These are phyloP conservation scores for Periphyllus acericola DNA, from an alignment of 2,888 invertebrate genomes.

Conservation along the genomic window DNA sequence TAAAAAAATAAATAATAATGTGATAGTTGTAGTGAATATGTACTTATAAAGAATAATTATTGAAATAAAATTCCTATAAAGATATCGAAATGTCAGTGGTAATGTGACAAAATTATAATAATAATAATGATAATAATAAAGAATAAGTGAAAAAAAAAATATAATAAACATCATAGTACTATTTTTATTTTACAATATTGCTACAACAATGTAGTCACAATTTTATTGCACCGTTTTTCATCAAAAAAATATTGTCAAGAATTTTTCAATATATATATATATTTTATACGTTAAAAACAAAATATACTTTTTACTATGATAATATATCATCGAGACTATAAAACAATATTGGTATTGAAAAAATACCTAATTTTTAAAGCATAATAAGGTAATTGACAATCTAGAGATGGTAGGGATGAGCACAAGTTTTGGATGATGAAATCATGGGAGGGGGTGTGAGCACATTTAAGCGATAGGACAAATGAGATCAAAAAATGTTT, in stretches of 20 bases:
- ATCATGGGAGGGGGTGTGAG: constrained; percentile 32
- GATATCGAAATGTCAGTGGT: constrained; percentile 48
- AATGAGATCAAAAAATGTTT: constrained; percentile 57
- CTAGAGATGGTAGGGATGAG: constrained; percentile 53
- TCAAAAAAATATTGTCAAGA: constrained; percentile 58
- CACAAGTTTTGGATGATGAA: constrained; percentile 48
- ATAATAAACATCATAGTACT: constrained; percentile 28
- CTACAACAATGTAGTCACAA: constrained; percentile 55
- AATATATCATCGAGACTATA: constrained; percentile 15
- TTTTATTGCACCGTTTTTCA: constrained; percentile 57
- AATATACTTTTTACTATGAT: constrained; percentile 35
- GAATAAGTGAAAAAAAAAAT: constrained; percentile 7
- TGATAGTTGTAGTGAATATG: constrained; percentile 56
- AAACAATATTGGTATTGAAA: constrained; percentile 46
- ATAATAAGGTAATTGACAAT: constrained; percentile 55
- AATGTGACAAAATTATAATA: constrained; percentile 54
- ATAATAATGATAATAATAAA: constrained; percentile 19
- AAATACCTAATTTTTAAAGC: constrained; percentile 43
- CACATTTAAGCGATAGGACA: constrained; percentile 56
- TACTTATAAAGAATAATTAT: constrained; percentile 38
- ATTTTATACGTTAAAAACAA: constrained; percentile 34
- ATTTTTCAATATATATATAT: constrained; percentile 45
- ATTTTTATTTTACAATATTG: constrained; percentile 44
- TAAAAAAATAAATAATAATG: constrained; percentile 58
- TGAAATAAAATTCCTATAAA: constrained; percentile 26